A percentile compares a stretch with the other conserved stretches of the same genome.
phyloP scores from a whole-genome alignment of 2,888 invertebrate species.

The Calliphora vomitoria region DNA sequence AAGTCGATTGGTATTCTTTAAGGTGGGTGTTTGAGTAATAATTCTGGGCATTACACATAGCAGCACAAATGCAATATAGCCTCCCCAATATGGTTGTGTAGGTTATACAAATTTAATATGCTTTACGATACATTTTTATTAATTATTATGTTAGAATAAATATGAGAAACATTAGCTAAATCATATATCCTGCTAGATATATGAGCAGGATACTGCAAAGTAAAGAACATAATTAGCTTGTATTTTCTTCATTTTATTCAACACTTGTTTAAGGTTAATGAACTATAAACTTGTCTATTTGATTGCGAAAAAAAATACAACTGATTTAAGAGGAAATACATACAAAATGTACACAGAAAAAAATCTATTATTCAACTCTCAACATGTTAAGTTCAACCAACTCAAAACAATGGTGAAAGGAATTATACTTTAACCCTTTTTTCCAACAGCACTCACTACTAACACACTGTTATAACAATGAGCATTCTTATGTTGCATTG shows the following conservation, averaged over 20 bases:
- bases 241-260: background rate
- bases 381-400: slow-evolving; percentile 2
- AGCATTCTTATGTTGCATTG: background rate
- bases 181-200: too few relatives aligned
- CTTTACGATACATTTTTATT: too few relatives aligned
- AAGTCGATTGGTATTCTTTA: too few relatives aligned
- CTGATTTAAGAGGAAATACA: background rate
- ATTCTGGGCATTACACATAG: too few relatives aligned
- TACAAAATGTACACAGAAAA: background rate
- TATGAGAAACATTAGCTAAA: too few relatives aligned
- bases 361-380: background rate
- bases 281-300: background rate
- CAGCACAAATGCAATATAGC: too few relatives aligned
- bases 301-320: background rate
- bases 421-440: slow-evolving; percentile 45
- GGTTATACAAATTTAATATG: too few relatives aligned
- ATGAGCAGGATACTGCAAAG: too few relatives aligned
- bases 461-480: background rate
- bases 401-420: slow-evolving; percentile 47
- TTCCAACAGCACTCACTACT: background rate
- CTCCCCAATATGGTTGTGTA: too few relatives aligned
- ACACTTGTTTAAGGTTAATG: background rate
- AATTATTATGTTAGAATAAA: too few relatives aligned
- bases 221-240: too few relatives aligned
- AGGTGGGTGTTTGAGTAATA: too few relatives aligned